Base-by-base conservation (phyloP, 2,888 invertebrate genomes). In the Chalcis sispes region DNA sequence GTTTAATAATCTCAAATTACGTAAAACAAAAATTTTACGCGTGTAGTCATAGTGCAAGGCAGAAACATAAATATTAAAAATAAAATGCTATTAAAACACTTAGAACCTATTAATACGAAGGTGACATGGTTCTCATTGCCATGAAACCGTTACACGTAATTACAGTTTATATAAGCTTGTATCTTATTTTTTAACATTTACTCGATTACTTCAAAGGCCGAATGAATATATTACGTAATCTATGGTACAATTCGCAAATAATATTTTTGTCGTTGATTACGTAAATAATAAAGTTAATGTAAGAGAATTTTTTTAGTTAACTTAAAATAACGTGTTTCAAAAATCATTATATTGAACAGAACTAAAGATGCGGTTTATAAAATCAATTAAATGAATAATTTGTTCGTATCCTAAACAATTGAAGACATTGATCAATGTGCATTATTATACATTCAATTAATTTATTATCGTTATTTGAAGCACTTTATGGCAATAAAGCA, bases 121-220 rank as follows among this genome's bases (percentile, higher is more conserved):
- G 78, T 77, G 81, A 77, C 81, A 80, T 74, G 79, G 72, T 65
- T 79, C 79, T 79, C 73, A 79, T 81, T 80, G 77, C 61, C 61
- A 69, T 79, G 70, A 65, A 56, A 58, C 25, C 52, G 5, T 42
- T 62, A 18, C 32, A 40, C 8, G 15, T 2, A 50, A 13, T 65
- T 50, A 69, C 29, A 27, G 20, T 56, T 58, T 67, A 67, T 23
- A 32, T 58, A 69, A 69, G 46, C 29, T 23, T 58, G 2, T 10
- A 29, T 7, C 32, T 69, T 48, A 58, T 69, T 15, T 29, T 58
- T 46, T 15, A 29, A 36, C 7, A 25, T 65, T 65, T 36, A 36
- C 52, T 65, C 25, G 15, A 4, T 50, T n/a, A 7, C 18, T 5
- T 20, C 27, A 25, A 40, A 3, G 23, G 15, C 8, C 25, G 2